A percentile compares a stretch with the other conserved stretches of the same genome.
phyloP scores from a whole-genome alignment of 2,888 invertebrate species.

The Encarsia formosa region DNA sequence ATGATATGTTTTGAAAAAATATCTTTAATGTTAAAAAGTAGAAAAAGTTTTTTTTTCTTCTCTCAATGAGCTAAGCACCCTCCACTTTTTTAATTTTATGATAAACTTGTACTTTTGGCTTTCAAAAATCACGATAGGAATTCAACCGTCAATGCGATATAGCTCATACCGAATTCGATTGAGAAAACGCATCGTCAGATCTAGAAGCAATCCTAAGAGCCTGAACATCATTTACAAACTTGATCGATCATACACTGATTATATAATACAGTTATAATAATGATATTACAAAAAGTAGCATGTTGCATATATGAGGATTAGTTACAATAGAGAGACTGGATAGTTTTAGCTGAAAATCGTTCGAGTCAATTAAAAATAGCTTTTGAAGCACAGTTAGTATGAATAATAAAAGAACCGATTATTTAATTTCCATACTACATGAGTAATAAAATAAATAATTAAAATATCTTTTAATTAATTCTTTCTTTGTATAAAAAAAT shows the following conservation, averaged over 20 bases:
- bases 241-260: conserved; percentile 13
- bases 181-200: conserved; percentile 29
- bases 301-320: conserved; percentile 16
- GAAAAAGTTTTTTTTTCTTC: conserved; percentile 22
- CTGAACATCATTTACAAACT: conserved; percentile 23
- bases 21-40: conserved; percentile 26
- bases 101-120: conserved; percentile 36
- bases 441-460: no score
- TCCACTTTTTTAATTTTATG: conserved; percentile 26
- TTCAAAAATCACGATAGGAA: conserved; percentile 31
- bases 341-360: conserved; percentile 21
- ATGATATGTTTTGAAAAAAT: conserved; percentile 34
- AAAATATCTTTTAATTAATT: conserved; percentile 2
- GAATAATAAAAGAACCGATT: no score
- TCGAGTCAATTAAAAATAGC: conserved; percentile 19
- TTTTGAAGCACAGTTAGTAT: no score
- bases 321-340: conserved; percentile 25
- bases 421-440: no score
- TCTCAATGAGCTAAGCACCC: conserved; percentile 30
- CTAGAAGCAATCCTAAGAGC: conserved; percentile 33
- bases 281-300: conserved; percentile 24
- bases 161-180: conserved; percentile 13
- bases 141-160: conserved; percentile 19
- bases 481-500: conserved; percentile 6
- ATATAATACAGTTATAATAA: conserved; percentile 24